phyloP scores from a whole-genome alignment of 2,888 invertebrate genomes.

The Boloria euphrosyne region DNA sequence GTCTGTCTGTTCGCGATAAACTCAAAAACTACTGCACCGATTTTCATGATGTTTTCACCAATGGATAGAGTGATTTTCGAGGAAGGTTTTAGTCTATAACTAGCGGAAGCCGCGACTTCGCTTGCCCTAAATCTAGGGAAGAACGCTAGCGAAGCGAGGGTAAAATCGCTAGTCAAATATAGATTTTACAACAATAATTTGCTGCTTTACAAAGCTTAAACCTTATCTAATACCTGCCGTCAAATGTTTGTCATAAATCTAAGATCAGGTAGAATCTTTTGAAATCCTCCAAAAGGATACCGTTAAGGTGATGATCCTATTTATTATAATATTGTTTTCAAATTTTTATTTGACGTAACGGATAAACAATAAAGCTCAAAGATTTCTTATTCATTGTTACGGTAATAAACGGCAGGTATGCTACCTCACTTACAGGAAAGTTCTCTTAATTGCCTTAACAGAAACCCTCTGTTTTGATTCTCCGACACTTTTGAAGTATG shows the following conservation, averaged over 20 bases:
- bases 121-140: too few species aligned
- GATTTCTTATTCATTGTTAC: constrained; percentile 59
- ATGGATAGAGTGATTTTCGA: too few species aligned
- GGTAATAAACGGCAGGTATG: constrained; percentile 74
- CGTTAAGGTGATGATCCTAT: constrained; percentile 74
- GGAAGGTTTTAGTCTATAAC: too few species aligned
- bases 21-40: too few species aligned
- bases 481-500: constrained; percentile 53
- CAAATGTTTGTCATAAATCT: constrained; percentile 42
- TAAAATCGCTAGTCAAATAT: too few species aligned
- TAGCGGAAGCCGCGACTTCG: too few species aligned
- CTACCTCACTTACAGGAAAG: constrained; percentile 74
- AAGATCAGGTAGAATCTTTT: constrained; percentile 63
- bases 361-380: constrained; percentile 64
- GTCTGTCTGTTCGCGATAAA: too few species aligned
- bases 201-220: neutral
- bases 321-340: constrained; percentile 55
- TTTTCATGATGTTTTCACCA: too few species aligned
- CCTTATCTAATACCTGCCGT: neutral
- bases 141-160: too few species aligned
- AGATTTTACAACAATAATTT: neutral
- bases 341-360: constrained; percentile 72
- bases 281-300: constrained; percentile 54
- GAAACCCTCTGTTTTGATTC: constrained; percentile 52
- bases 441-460: constrained; percentile 63